Evolutionary conservation across 64 coral and sea anemone species (phyloP), one percentile per base, ranked within the genome.

Genomic region (Anthopleura sola): DNA sequence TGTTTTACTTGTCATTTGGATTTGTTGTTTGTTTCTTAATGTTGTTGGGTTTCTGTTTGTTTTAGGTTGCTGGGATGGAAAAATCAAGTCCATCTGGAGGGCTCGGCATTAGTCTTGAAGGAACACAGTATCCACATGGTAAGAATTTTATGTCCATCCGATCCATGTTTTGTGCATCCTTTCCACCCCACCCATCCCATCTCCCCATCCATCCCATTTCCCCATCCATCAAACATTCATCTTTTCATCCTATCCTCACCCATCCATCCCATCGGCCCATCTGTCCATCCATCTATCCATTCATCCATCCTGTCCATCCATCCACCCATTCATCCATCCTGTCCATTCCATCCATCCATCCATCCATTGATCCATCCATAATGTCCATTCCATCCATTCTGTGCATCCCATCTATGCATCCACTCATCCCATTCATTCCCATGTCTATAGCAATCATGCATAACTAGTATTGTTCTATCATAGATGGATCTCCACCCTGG

Each of bases 61-160:
- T 83, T 51, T 48, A 98, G 95, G 92, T 99, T 74, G 97, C 93
- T 0, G 92, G 92, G 58, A 90, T 99, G 85, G 85, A 93, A 16
- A 99, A 99, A 47, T 92, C 91, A n/a, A 86, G 90, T 46, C 75
- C 86, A 28, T 79, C 74, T 49, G 97, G 92, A 24, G 97, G 97
- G 18, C 90, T 99, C 38, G 97, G 97, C 17, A 94, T 95, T 47
- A 99, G 97, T 83, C 93, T 99, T 57, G 97, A 99, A 83, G 97
- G 97, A 54, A 96, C 90, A 77, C 90, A 90, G 57, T 90, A 92
- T 87, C 54, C 78, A 55, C 68, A 60, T 38, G 90, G 94, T 92
- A 49, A 84, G 55, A 62, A 62, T 62, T 5, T 10, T 0, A 1
- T 23, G 7, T 62, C 58, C 58, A 62, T 62, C 16, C n/a, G n/a